Percentiles rank a stretch among this genome's conserved stretches.
Conservation (phyloP, 1,140 invertebrate genomes). For the Atta texana region DNA sequence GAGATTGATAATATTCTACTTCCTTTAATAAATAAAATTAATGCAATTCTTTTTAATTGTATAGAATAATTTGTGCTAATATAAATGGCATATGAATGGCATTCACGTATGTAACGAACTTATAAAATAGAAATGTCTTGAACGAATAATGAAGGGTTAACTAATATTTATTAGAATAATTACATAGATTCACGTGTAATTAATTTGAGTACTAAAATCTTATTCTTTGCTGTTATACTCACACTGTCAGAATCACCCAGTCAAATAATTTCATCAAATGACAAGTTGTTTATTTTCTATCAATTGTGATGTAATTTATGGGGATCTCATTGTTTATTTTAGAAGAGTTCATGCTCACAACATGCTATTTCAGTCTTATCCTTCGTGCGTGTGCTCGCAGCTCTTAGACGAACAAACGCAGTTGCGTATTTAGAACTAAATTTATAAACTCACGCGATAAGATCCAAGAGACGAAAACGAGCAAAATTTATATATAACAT, state of each 20-base stretch:
- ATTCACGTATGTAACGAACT: no score
- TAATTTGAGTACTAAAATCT: neutral
- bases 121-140: no score
- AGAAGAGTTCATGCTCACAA: neutral
- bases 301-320: constrained; percentile 38
- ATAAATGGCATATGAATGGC: no score
- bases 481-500: neutral
- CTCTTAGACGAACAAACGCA: neutral
- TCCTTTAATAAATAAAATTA: no score
- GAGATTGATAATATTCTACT: no score
- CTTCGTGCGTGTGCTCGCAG: neutral
- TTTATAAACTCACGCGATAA: neutral
- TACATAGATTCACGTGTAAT: neutral
- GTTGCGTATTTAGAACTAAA: neutral
- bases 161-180: neutral
- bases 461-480: neutral
- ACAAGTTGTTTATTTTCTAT: constrained; percentile 35
- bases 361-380: constrained; percentile 17
- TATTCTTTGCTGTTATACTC: neutral
- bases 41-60: no score
- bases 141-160: neutral
- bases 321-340: constrained; percentile 35
- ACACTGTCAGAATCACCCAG: neutral
- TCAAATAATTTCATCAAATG: constrained; percentile 26
- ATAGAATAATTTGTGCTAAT: no score